Evolutionary conservation across 2,113 vertebrate genomes (phyloP), one percentile per base, ranked within the genome.

Genomic region (Megaceryle torquata): DNA sequence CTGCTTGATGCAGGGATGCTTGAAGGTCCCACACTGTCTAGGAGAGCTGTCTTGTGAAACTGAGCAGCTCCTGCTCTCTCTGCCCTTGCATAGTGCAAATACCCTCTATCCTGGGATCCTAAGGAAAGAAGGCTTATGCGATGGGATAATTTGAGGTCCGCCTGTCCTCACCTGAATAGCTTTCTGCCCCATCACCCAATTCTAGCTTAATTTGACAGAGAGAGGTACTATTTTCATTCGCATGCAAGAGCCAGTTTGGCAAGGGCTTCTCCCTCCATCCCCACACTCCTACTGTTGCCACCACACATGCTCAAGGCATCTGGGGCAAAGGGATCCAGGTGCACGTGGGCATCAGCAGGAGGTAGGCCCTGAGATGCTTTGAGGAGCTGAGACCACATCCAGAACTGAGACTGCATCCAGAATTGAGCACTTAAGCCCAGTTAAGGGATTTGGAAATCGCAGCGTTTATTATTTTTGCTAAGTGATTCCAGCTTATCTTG

Each of bases 251-350:
- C 6, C n/a, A 35, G 17, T 25, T 10, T 53, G 33, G 68, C 51
- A 64, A 44, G 81, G 51, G 17, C 29, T 80, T 79, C 63, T 54
- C 50, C 60, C 51, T 46, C 76, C 80, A 31, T n/a, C 61, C 48
- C 46, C 80, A 18, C 24, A 0, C 68, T 82, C 59, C 54, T 78
- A 13, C 63, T 0, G 0, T 1, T 51, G 22, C 63, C 6, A 21
- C 39, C 72, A 17, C 7, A 0, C 4, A 9, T 10, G 29, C 51
- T 59, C 26, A 12, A 72, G 68, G 19, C 21, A 17, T 39, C 9
- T 33, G 17, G 82, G 71, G 22, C 44, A 56, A 11, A 86, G 75
- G 29, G 53, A 24, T 43, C 5, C 6, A 10, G 39, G 51, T 31
- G 43, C 2, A 0, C 1, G 5, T 37, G 77, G 72, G 54, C 53